A percentile compares a stretch with the other conserved stretches of the same genome.
These are phyloP conservation scores for Stigmatopora argus DNA, from an alignment of 2,113 vertebrate genomes.

Conservation along the genomic window DNA sequence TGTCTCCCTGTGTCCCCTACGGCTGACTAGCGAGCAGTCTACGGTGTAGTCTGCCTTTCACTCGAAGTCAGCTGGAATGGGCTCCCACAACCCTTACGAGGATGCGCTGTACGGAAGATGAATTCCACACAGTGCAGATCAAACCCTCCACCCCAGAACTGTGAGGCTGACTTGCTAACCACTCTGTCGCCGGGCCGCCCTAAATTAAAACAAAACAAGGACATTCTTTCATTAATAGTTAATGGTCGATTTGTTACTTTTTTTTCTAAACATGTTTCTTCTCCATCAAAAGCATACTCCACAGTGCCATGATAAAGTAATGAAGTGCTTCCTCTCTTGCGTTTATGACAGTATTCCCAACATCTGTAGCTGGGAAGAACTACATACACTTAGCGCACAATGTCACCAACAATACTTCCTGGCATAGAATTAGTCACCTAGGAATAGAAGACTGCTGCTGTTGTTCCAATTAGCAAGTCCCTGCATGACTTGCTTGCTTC, in stretches of 20 bases:
- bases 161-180: too few relatives aligned
- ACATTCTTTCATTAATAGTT: background rate
- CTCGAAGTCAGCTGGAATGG: too few relatives aligned
- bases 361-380: conserved; percentile 40
- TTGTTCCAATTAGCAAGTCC: conserved; percentile 64
- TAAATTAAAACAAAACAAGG: background rate
- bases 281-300: conserved; percentile 25
- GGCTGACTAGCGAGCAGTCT: too few relatives aligned
- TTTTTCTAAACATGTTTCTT: conserved; percentile 16
- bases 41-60: too few relatives aligned
- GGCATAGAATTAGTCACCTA: conserved; percentile 54
- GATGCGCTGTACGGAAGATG: too few relatives aligned
- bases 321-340: conserved; percentile 39
- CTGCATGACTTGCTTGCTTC: conserved; percentile 46
- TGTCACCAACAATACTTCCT: conserved; percentile 57
- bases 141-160: too few relatives aligned
- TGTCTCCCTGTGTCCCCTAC: too few relatives aligned
- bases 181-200: too few relatives aligned
- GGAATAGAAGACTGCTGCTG: conserved; percentile 53
- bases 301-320: conserved; percentile 39
- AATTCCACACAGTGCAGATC: background rate
- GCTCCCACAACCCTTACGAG: too few relatives aligned
- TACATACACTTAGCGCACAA: conserved; percentile 34
- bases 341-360: conserved; percentile 40
- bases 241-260: background rate